Evolutionary conservation across 1,140 invertebrate species (phyloP).

Genomic region (Drosophila jambulina): DNA sequence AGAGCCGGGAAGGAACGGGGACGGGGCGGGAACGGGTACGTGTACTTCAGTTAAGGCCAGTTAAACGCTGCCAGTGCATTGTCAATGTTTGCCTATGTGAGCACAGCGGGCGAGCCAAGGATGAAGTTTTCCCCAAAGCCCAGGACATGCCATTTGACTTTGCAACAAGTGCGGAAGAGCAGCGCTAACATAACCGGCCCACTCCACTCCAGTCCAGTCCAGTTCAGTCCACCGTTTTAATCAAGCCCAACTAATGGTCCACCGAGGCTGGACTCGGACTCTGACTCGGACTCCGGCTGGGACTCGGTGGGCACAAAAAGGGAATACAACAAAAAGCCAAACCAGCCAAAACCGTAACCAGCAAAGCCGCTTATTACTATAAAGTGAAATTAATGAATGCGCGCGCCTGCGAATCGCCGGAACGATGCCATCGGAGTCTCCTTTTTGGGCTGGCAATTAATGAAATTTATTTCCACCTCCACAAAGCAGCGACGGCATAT

Average conservation of each 20-base stretch:
- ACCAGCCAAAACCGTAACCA: conserved; percentile 65
- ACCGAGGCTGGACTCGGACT: conserved; percentile 19
- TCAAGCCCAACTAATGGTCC: conserved; percentile 77
- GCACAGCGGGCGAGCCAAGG: conserved; percentile 58
- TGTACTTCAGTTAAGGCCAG: conserved; percentile 57
- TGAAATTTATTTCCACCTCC: conserved; percentile 76
- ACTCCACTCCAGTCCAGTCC: conserved; percentile 4
- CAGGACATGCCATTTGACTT: conserved; percentile 75
- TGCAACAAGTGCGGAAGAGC: conserved; percentile 70
- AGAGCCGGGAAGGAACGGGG: conserved; percentile 25
- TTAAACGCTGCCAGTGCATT: conserved; percentile 76
- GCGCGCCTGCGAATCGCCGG: conserved; percentile 11
- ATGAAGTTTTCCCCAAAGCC: conserved; percentile 63
- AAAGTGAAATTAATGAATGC: conserved; percentile 83
- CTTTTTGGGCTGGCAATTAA: conserved; percentile 74
- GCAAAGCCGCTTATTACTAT: conserved; percentile 83
- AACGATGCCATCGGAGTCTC: conserved; percentile 45
- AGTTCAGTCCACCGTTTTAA: conserved; percentile 65
- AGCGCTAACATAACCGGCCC: conserved; percentile 5
- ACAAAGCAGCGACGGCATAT: conserved; percentile 48
- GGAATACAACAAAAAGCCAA: conserved; percentile 18
- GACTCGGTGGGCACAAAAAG: background rate
- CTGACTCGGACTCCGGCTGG: background rate
- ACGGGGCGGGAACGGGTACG: conserved; percentile 1
- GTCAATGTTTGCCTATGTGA: conserved; percentile 75